Evolutionary conservation across 2,888 invertebrate species (phyloP).

Genomic region (Kryphioiulus occultus): DNA sequence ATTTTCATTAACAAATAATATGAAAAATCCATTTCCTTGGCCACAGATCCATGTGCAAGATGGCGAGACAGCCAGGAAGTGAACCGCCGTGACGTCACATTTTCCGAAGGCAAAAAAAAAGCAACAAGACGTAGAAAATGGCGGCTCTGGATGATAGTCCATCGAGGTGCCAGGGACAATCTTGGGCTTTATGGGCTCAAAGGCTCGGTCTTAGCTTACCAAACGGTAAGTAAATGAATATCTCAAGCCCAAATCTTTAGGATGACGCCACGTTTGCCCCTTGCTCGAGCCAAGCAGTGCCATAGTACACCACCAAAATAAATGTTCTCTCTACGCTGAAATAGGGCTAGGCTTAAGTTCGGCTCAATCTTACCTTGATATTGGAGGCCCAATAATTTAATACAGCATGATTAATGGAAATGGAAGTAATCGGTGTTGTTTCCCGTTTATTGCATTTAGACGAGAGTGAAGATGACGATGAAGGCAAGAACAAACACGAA

Average conservation of each 20-base stretch:
- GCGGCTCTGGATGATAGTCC: constrained; percentile 64
- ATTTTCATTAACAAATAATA: not conserved
- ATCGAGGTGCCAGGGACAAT: constrained; percentile 62
- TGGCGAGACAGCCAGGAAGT: constrained; percentile 46
- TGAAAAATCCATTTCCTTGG: not conserved
- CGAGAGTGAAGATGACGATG: constrained; percentile 52
- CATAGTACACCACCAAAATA: not conserved
- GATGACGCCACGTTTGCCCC: not conserved
- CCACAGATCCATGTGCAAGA: constrained; percentile 35
- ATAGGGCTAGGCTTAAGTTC: constrained; percentile 42
- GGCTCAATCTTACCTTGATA: constrained; percentile 21
- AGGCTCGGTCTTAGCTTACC: constrained; percentile 55
- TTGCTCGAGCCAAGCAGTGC: constrained; percentile 36
- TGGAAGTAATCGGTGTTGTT: not conserved
- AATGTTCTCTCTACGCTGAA: not conserved
- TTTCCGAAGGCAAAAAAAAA: constrained; percentile 47
- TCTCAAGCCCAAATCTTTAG: not conserved
- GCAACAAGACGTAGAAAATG: constrained; percentile 58
- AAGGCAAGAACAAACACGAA: constrained; percentile 48
- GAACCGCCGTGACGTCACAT: constrained; percentile 53
- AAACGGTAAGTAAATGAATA: constrained; percentile 48
- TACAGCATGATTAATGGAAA: not conserved
- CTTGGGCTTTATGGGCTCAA: constrained; percentile 62
- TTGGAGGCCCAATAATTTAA: not conserved
- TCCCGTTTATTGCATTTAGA: constrained; percentile 40